phyloP scores from a whole-genome alignment of 2,797 vertebrate genomes.

The Phrynocephalus forsythii region DNA sequence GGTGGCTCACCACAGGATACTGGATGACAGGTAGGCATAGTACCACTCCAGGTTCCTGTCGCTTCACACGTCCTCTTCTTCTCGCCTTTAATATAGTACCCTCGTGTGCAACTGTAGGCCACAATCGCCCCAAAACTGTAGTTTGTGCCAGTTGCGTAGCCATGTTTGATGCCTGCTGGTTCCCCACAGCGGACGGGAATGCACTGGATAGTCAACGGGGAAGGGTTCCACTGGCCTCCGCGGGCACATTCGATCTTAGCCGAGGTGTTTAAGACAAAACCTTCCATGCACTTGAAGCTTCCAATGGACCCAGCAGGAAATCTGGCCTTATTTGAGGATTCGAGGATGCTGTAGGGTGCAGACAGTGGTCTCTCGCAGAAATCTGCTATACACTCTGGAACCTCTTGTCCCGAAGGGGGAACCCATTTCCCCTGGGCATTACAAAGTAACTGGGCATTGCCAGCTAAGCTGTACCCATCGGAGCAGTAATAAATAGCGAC shows the following conservation, averaged over 20 bases:
- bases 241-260: constrained; percentile 89
- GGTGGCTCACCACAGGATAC: constrained; percentile 88
- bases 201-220: constrained; percentile 87
- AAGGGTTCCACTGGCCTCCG: constrained; percentile 92
- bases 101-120: constrained; percentile 94
- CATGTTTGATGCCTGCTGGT: constrained; percentile 85
- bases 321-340: constrained; percentile 89
- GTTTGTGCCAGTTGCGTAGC: constrained; percentile 91
- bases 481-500: constrained; percentile 93
- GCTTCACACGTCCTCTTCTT: constrained; percentile 95
- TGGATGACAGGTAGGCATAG: constrained; percentile 88
- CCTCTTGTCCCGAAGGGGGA: constrained; percentile 83
- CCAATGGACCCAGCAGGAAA: constrained; percentile 89
- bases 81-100: constrained; percentile 93
- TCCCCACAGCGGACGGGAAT: constrained; percentile 92
- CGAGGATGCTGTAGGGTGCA: constrained; percentile 89
- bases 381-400: constrained; percentile 91
- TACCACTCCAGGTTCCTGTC: constrained; percentile 91
- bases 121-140: constrained; percentile 95
- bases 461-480: constrained; percentile 89
- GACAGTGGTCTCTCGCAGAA: constrained; percentile 91
- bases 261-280: constrained; percentile 92
- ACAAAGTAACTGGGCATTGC: constrained; percentile 88
- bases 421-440: constrained; percentile 92
- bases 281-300: constrained; percentile 95